Conservation (phyloP, 2,113 vertebrate genomes). For the Naja naja region DNA sequence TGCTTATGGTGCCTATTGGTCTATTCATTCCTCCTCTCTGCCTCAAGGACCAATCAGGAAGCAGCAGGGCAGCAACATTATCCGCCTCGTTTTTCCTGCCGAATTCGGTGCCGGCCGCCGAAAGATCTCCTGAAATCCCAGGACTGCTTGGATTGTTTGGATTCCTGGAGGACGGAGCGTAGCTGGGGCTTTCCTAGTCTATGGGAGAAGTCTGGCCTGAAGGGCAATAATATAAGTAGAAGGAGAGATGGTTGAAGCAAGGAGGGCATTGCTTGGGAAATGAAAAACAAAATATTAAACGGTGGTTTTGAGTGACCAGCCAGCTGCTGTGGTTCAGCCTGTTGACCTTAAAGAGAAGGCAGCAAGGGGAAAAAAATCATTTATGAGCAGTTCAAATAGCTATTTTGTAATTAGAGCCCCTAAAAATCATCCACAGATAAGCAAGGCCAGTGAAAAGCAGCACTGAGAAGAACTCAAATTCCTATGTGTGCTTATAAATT, state of each 20-base stretch:
- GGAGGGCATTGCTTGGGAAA: not conserved
- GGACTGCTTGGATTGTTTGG: not conserved
- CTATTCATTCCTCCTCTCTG: not conserved
- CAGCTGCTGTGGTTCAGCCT: not conserved
- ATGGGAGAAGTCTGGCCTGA: not conserved
- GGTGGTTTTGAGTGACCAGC: not conserved
- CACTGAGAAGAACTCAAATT: not conserved
- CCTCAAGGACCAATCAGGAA: not conserved
- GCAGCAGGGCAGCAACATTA: not conserved
- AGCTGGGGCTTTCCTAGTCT: not conserved
- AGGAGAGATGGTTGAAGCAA: not conserved
- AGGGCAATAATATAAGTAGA: not conserved
- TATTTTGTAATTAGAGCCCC: not conserved
- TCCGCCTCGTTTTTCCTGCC: not conserved
- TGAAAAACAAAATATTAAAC: not conserved
- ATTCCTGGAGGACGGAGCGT: not conserved
- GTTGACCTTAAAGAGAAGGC: not conserved
- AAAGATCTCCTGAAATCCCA: not conserved
- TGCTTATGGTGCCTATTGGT: not conserved
- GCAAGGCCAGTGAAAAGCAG: not conserved
- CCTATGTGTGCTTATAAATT: not conserved
- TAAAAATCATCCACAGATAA: not conserved
- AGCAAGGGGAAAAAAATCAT: not conserved
- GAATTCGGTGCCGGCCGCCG: not conserved
- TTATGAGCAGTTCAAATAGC: too few relatives aligned